Conservation (phyloP, 2,797 vertebrate genomes). For the Sternotherus odoratus region DNA sequence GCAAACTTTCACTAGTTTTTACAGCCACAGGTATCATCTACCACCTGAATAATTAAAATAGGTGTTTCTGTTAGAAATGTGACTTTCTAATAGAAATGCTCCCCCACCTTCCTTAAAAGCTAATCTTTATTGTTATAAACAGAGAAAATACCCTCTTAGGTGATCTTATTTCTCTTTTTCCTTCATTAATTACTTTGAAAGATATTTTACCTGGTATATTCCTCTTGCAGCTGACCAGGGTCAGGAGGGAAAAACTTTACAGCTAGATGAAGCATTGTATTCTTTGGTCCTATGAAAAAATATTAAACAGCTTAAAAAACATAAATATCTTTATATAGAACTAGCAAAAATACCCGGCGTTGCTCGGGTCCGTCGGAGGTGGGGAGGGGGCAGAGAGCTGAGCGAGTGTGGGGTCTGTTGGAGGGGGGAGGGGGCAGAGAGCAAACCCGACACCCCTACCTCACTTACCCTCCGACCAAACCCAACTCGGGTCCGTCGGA, state of each 20-base stretch:
- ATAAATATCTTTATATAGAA: accelerated
- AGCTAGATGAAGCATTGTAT: conserved; percentile 89
- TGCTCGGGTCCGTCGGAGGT: no score
- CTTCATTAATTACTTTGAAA: neutral
- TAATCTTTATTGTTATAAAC: neutral
- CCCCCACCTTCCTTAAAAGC: neutral
- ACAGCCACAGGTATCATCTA: neutral
- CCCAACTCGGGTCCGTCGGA: no score
- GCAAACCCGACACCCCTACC: no score
- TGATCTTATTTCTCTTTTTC: neutral
- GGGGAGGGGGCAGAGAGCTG: no score
- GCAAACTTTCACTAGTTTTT: neutral
- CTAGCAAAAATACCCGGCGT: no score
- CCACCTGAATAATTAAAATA: neutral
- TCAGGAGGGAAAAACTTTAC: conserved; percentile 99
- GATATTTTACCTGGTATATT: conserved; percentile 89
- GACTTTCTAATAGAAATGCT: neutral
- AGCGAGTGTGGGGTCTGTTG: no score
- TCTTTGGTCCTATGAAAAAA: conserved; percentile 88
- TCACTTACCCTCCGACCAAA: no score
- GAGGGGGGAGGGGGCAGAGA: no score
- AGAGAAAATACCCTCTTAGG: neutral
- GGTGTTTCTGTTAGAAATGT: neutral
- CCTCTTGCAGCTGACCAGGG: conserved; percentile 96
- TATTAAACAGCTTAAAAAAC: neutral